phyloP scores from a whole-genome alignment of 2,888 invertebrate species.

The Dione juno region DNA sequence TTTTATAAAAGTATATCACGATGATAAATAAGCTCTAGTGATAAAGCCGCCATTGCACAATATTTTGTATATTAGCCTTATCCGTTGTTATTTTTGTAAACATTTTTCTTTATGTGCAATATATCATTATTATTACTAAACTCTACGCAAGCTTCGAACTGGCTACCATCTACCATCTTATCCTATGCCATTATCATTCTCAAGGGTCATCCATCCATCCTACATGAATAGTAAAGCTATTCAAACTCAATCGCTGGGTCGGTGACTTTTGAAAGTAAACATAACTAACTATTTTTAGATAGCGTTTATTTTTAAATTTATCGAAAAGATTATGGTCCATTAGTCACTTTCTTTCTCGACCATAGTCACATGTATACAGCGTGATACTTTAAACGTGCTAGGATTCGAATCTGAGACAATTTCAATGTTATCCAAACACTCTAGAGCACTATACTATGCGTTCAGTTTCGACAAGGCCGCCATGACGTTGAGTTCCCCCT shows the following conservation, averaged over 20 bases:
- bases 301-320: conserved; percentile 15
- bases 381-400: background rate
- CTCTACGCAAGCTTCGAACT: background rate
- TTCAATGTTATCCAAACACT: too few relatives aligned
- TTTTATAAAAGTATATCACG: too few relatives aligned
- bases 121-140: too few relatives aligned
- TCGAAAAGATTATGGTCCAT: background rate
- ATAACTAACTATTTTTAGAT: conserved; percentile 2
- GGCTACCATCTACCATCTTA: background rate
- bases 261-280: conserved; percentile 16
- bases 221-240: background rate
- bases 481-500: too few relatives aligned
- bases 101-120: too few relatives aligned
- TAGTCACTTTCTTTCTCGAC: background rate
- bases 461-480: too few relatives aligned
- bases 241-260: background rate
- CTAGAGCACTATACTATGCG: too few relatives aligned
- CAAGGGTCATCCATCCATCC: background rate
- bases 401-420: background rate
- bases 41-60: too few relatives aligned
- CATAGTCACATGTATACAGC: background rate
- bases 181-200: background rate
- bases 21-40: too few relatives aligned
- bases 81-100: too few relatives aligned
- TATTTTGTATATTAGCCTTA: too few relatives aligned